phyloP scores from a whole-genome alignment of 2,888 invertebrate genomes.

The Asteroscopus sphinx region DNA sequence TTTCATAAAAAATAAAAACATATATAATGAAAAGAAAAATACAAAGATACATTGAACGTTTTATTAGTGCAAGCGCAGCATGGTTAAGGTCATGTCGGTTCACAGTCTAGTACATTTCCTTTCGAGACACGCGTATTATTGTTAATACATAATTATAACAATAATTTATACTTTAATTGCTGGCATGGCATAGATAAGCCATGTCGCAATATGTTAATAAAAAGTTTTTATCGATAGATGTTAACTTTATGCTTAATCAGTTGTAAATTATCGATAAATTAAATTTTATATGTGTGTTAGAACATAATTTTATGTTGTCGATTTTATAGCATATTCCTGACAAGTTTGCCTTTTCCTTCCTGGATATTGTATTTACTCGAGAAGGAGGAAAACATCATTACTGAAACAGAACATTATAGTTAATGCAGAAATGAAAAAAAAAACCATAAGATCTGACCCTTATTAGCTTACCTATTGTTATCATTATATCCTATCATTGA shows the following conservation, averaged over 20 bases:
- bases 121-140: constrained; percentile 46
- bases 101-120: constrained; percentile 58
- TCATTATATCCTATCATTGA: too few species aligned
- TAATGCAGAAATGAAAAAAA: too few species aligned
- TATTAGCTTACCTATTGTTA: too few species aligned
- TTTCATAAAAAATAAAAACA: too few species aligned
- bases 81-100: constrained; percentile 40
- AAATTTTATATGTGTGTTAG: not conserved
- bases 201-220: constrained; percentile 30
- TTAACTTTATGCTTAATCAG: constrained; percentile 9
- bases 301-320: constrained; percentile 11
- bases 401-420: constrained; percentile 3
- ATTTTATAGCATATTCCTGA: constrained; percentile 32
- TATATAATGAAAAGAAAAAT: not conserved
- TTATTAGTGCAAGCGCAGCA: constrained; percentile 16
- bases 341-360: constrained; percentile 17
- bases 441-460: too few species aligned
- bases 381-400: constrained; percentile 8
- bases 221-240: constrained; percentile 23
- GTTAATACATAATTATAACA: too few species aligned
- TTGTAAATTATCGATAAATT: constrained; percentile 20
- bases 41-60: constrained; percentile 5
- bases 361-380: constrained; percentile 6
- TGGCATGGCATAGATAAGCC: constrained; percentile 47
- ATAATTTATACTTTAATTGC: constrained; percentile 36